Evolutionary conservation across 2,113 vertebrate genomes (phyloP).

Genomic region (Junco hyemalis): DNA sequence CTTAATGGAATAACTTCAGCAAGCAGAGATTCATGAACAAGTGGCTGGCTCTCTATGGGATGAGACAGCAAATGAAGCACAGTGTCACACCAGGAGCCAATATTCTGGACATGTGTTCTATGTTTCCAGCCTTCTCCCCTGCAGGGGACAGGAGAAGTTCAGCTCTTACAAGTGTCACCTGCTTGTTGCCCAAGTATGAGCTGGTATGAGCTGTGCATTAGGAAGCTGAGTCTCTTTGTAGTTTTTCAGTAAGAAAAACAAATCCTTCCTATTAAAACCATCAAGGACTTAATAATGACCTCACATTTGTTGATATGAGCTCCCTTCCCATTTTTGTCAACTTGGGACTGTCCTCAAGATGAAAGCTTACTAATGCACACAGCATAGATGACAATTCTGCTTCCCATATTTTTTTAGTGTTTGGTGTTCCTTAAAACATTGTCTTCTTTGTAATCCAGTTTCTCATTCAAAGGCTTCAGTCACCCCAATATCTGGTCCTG

Average conservation of each 20-base stretch:
- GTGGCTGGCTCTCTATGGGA: background rate
- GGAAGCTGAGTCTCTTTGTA: background rate
- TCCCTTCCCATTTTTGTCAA: background rate
- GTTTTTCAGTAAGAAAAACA: background rate
- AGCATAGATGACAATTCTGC: background rate
- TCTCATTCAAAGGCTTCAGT: background rate
- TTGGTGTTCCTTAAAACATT: background rate
- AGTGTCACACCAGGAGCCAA: background rate
- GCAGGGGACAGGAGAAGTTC: background rate
- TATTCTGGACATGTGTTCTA: background rate
- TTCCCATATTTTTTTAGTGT: background rate
- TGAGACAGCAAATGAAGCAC: background rate
- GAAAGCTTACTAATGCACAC: background rate
- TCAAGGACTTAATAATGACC: background rate
- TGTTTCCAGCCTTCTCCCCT: background rate
- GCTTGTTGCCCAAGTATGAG: background rate
- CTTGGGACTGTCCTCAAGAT: background rate
- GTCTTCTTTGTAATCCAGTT: background rate
- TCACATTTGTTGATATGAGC: background rate
- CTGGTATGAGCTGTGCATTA: background rate
- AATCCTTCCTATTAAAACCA: background rate
- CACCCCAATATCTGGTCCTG: background rate
- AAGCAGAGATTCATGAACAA: background rate
- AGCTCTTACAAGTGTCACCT: background rate
- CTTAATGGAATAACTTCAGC: background rate